Percentiles rank a stretch among this genome's conserved stretches.
phyloP scores from a whole-genome alignment of 2,888 invertebrate species.

The Tetanocera ferruginea region DNA sequence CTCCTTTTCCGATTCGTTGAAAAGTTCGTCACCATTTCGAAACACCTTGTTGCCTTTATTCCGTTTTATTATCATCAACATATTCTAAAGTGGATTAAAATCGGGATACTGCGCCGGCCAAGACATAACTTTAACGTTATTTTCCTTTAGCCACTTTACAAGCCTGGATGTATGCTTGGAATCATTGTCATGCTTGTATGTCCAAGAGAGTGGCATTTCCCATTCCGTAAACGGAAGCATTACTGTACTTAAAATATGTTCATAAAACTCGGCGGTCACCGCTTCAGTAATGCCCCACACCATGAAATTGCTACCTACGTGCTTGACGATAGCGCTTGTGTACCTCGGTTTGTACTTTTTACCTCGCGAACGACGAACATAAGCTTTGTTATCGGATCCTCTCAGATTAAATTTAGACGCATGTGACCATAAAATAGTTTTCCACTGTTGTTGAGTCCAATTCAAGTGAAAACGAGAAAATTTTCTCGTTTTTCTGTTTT shows the following conservation, averaged over 20 bases:
- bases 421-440: neutral
- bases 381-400: neutral
- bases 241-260: no score
- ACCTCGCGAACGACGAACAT: no score
- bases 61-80: neutral
- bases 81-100: neutral
- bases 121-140: neutral
- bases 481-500: neutral
- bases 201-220: no score
- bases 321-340: neutral
- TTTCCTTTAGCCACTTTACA: neutral
- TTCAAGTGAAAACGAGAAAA: neutral
- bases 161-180: no score
- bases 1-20: neutral
- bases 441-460: neutral
- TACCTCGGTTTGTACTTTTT: neutral
- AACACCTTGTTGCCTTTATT: neutral
- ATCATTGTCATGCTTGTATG: no score
- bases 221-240: no score
- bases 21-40: neutral
- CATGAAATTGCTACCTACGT: no score
- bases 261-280: no score
- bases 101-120: no score
- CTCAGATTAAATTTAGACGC: neutral
- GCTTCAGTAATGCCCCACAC: no score